Conservation (phyloP, 2,113 vertebrate genomes). For the Siniperca knerii region DNA sequence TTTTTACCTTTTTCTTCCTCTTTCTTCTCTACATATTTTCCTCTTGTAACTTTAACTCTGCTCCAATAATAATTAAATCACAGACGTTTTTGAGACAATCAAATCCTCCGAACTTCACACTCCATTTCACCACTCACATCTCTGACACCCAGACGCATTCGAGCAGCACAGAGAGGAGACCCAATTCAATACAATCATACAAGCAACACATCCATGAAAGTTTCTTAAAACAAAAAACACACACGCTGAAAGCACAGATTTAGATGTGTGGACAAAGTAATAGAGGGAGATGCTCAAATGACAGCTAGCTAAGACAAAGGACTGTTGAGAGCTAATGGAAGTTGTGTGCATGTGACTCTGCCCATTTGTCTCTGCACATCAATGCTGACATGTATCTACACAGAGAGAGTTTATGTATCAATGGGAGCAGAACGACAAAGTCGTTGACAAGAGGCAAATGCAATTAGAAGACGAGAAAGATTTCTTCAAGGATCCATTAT, state of each 20-base stretch:
- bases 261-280: slow-evolving; percentile 51
- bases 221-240: not conserved
- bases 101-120: slow-evolving; percentile 62
- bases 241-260: slow-evolving; percentile 31
- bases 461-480: slow-evolving; percentile 63
- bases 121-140: slow-evolving; percentile 67
- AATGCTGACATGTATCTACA: not conserved
- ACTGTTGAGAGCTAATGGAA: slow-evolving; percentile 29
- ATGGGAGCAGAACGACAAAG: slow-evolving; percentile 1
- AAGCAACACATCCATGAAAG: slow-evolving; percentile 47
- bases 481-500: slow-evolving; percentile 70
- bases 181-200: slow-evolving; percentile 58
- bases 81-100: slow-evolving; percentile 66
- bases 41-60: slow-evolving; percentile 40
- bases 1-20: not conserved
- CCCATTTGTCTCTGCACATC: not conserved
- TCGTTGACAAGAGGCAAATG: slow-evolving; percentile 31
- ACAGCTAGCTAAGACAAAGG: slow-evolving; percentile 66
- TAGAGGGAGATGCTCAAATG: slow-evolving; percentile 44
- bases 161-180: slow-evolving; percentile 56
- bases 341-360: slow-evolving; percentile 1
- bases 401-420: slow-evolving; percentile 17
- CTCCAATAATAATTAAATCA: slow-evolving; percentile 78
- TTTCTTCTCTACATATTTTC: slow-evolving; percentile 14
- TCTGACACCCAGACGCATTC: slow-evolving; percentile 51